Evolutionary conservation across 2,797 vertebrate genomes (phyloP), one percentile per base, ranked within the genome.

Genomic region (Capromys pilorides): DNA sequence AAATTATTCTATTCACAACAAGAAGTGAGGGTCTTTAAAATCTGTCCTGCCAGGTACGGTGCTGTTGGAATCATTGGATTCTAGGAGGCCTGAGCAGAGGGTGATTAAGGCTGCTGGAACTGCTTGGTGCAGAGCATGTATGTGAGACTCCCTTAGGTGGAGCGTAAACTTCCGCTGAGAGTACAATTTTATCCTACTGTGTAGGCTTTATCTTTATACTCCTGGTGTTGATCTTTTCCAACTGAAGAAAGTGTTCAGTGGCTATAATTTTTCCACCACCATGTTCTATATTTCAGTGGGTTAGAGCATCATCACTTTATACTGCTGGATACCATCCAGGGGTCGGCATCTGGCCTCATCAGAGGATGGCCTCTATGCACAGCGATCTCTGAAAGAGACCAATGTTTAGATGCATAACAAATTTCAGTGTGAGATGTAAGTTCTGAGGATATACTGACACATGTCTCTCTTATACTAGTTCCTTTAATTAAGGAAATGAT

Each of bases 21-120:
- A 94, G 91, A 93, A 94, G 69, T 96, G 94, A 84, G 28, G 88
- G 59, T 95, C 95, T 91, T 96, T 88, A 87, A 95, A 96, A 93
- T 97, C 95, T 62, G 83, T 91, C 6, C 26, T 8, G 88, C 87
- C 1, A n/a, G 93, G 96, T n/a, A 51, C 0, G 1, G 77, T 93
- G 49, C 96, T 93, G 59, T 81, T 66, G 91, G 90, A 49, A 86
- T 49, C 87, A 81, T 28, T 87, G 81, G 86, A 59, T 5, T 26
- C 49, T 4, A 9, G 31, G 90, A 73, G 83, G 54, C 57, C 8
- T 0, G 6, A 90, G 93, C 88, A 66, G 90, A 69, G 94, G 66
- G 33, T 57, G 88, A 91, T 51, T n/a, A 57, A 6, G 0, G 6
- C 67, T 0, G 0, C 84, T 0, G 8, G 39, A 91, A 69, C 2